Conservation (phyloP, 2,113 vertebrate species). For the Osmerus mordax region DNA sequence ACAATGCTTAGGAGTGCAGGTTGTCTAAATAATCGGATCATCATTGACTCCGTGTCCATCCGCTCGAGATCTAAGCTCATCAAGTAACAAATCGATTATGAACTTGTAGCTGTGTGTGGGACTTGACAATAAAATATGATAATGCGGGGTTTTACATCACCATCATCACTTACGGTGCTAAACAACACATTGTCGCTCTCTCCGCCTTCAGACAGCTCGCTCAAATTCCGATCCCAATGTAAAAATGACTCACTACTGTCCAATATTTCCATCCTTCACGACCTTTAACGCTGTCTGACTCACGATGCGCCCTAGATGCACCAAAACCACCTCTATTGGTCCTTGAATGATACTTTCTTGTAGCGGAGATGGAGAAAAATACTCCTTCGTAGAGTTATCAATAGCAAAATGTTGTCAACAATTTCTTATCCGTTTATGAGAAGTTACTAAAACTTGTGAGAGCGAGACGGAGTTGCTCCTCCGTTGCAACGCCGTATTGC, state of each 20-base stretch:
- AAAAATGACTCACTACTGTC: conserved; percentile 81
- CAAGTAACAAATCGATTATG: neutral
- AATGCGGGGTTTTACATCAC: neutral
- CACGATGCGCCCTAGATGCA: neutral
- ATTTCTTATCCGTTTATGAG: conserved; percentile 11
- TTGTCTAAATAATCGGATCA: neutral
- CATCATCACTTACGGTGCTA: conserved; percentile 80
- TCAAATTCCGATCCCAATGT: conserved; percentile 91
- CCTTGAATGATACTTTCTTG: neutral
- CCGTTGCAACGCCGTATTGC: too few species aligned
- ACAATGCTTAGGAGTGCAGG: too few species aligned
- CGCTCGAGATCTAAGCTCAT: neutral
- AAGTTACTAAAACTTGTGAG: too few species aligned
- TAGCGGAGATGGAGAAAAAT: neutral
- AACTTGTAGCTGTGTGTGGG: neutral
- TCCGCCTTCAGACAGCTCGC: conserved; percentile 88
- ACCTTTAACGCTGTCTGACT: neutral
- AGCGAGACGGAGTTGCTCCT: too few species aligned
- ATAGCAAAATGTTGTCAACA: conserved; percentile 9
- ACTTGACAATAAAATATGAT: neutral
- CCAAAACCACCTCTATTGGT: neutral
- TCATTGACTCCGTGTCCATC: neutral
- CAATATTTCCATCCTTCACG: conserved; percentile 82
- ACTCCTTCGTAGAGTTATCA: conserved; percentile 5
- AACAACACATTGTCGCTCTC: conserved; percentile 82